Conservation (phyloP, 2,113 vertebrate genomes). For the Xenus cinereus region DNA sequence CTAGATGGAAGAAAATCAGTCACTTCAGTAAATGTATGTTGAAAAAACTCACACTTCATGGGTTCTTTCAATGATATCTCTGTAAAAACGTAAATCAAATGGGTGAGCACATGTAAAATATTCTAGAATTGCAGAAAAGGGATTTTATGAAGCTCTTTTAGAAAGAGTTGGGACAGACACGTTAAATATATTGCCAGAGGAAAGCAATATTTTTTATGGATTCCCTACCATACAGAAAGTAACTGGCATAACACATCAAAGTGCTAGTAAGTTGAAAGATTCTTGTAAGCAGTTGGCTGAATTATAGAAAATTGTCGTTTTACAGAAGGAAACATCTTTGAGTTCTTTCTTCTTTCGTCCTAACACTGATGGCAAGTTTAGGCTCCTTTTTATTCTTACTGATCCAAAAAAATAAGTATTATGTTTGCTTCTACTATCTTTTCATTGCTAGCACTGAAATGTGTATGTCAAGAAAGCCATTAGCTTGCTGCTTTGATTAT, state of each 20-base stretch:
- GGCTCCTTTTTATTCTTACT: background rate
- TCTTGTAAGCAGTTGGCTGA: background rate
- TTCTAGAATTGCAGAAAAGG: background rate
- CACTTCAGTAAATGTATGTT: background rate
- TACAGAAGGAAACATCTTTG: background rate
- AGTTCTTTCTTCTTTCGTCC: background rate
- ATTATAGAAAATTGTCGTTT: background rate
- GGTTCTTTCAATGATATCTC: background rate
- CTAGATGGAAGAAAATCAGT: background rate
- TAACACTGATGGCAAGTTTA: background rate
- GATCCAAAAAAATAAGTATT: background rate
- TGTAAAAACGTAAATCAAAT: background rate
- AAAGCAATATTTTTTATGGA: background rate
- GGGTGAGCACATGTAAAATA: background rate
- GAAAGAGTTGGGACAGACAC: background rate
- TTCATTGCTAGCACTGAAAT: background rate
- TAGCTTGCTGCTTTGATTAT: background rate
- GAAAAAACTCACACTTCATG: background rate
- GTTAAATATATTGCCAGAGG: background rate
- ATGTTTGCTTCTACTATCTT: background rate
- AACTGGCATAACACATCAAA: background rate
- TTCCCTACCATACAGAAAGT: background rate
- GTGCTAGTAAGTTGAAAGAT: background rate
- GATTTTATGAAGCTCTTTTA: background rate
- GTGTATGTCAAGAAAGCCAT: background rate